phyloP scores from a whole-genome alignment of 1,140 invertebrate species.

The Maconellicoccus hirsutus region DNA sequence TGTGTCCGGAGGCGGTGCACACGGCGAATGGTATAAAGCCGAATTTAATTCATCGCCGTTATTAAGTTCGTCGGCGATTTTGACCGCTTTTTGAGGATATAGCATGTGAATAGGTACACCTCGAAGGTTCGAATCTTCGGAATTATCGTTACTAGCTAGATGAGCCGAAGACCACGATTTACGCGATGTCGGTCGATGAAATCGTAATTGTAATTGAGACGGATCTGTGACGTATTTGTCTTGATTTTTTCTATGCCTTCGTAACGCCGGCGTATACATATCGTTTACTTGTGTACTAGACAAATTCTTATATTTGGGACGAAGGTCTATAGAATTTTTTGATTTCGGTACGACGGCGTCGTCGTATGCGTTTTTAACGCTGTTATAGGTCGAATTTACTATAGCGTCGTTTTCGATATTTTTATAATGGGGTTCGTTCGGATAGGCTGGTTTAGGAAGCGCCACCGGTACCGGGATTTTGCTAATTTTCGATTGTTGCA shows the following conservation, averaged over 20 bases:
- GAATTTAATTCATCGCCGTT: neutral
- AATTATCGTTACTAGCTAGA: conserved; percentile 65
- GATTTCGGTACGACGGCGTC: neutral
- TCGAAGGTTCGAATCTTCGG: conserved; percentile 70
- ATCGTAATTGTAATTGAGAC: conserved; percentile 56
- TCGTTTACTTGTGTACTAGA: conserved; percentile 19
- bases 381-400: neutral
- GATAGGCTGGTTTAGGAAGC: neutral
- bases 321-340: neutral
- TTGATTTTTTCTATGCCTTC: conserved; percentile 49
- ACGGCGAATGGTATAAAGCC: neutral
- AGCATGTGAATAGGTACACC: conserved; percentile 34
- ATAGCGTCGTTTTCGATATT: neutral
- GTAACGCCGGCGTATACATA: conserved; percentile 46
- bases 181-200: conserved; percentile 48
- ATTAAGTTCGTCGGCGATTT: neutral
- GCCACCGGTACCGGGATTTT: neutral
- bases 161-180: conserved; percentile 20
- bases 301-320: neutral
- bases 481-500: conserved; percentile 2
- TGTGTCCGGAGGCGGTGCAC: neutral
- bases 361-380: neutral
- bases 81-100: neutral
- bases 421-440: neutral
- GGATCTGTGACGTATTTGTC: conserved; percentile 66